A percentile compares a stretch with the other conserved stretches of the same genome.
These are phyloP conservation scores for Herpetotheres cachinnans DNA, from an alignment of 2,113 vertebrate genomes.

Conservation along the genomic window DNA sequence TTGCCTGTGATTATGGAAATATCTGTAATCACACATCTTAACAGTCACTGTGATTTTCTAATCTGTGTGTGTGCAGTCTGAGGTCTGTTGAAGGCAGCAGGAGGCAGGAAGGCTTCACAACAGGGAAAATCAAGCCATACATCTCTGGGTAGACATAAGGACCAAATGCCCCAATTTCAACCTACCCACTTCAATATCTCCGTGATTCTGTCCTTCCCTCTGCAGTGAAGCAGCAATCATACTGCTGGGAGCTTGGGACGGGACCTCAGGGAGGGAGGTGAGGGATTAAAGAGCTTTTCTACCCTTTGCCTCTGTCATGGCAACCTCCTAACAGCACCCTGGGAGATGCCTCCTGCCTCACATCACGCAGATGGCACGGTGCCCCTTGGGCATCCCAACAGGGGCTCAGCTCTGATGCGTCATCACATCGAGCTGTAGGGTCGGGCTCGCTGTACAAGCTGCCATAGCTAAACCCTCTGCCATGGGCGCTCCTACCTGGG, in stretches of 20 bases:
- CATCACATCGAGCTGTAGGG: background rate
- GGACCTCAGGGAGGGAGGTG: background rate
- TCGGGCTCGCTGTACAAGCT: accelerated
- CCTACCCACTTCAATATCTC: background rate
- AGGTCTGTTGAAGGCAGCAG: background rate
- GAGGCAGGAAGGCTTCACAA: background rate
- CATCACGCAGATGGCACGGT: accelerated
- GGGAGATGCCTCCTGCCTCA: background rate
- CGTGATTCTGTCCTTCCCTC: background rate
- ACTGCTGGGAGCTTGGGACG: accelerated
- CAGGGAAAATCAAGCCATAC: background rate
- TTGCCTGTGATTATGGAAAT: conserved; percentile 6
- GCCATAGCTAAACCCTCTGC: background rate
- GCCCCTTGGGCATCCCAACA: accelerated
- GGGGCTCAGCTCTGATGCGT: background rate
- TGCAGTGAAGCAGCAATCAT: background rate
- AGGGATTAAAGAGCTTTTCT: background rate
- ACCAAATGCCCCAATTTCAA: background rate
- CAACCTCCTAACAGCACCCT: accelerated
- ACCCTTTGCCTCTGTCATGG: background rate
- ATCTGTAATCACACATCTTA: background rate
- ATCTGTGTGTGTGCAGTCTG: background rate
- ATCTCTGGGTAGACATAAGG: background rate
- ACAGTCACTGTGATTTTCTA: background rate
- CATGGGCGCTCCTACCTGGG: accelerated